Evolutionary conservation across 2,888 invertebrate genomes (phyloP).

Genomic region (Hylaea fasciaria): DNA sequence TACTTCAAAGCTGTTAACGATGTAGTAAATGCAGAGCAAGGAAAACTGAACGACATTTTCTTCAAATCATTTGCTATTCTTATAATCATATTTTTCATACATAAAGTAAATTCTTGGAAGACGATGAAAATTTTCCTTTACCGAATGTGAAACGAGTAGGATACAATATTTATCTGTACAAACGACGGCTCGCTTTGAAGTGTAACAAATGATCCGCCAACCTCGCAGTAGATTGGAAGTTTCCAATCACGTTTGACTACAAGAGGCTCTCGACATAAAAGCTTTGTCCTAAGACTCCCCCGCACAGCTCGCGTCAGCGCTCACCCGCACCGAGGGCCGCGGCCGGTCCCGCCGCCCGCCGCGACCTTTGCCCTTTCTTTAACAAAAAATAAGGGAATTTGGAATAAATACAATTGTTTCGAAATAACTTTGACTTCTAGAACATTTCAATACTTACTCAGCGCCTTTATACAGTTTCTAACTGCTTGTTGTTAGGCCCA

Average conservation of each 20-base stretch:
- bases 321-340: not conserved
- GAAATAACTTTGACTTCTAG: not conserved
- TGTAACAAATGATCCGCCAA: not conserved
- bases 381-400: not conserved
- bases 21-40: too few relatives aligned
- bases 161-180: not conserved
- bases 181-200: not conserved
- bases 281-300: not conserved
- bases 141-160: not conserved
- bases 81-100: too few relatives aligned
- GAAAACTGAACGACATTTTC: too few relatives aligned
- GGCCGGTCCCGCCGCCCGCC: not conserved
- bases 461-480: not conserved
- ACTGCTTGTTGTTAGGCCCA: not conserved
- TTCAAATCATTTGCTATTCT: too few relatives aligned
- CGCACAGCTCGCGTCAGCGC: not conserved
- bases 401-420: not conserved
- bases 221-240: constrained; percentile 7
- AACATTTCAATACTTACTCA: not conserved
- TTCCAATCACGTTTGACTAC: constrained; percentile 8
- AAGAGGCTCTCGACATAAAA: constrained; percentile 7
- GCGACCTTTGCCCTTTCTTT: constrained; percentile 1
- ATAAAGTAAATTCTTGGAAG: too few relatives aligned
- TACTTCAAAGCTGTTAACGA: too few relatives aligned
- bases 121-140: too few relatives aligned